Evolutionary conservation across 1,140 invertebrate species (phyloP), one percentile per base, ranked within the genome.

Genomic region (Diprion similis): DNA sequence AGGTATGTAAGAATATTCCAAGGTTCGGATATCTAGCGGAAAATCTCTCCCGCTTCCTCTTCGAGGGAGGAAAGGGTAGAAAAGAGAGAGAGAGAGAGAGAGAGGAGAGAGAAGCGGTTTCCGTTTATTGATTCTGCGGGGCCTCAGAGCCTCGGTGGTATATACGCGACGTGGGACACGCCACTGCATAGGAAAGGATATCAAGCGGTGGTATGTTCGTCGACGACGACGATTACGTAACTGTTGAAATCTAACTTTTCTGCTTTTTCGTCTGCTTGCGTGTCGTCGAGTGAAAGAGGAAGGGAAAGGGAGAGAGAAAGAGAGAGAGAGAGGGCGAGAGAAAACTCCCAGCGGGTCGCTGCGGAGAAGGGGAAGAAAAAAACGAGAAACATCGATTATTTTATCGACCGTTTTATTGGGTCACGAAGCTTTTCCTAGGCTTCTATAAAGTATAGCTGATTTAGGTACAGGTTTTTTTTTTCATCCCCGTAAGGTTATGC

Each of bases 41-140:
- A 68, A 68, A 24, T 11, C 45, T 45, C 67, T 65, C 18, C 18
- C 8, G 59, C 59, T 65, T 18, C 59, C 18, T n/a, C 59, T 11
- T 7, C 9, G 18, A 68, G 67, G 3, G 45, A 7, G 18, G 9
- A 7, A n/a, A n/a, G n/a, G n/a, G n/a, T n/a, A n/a, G 17, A 15
- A 18, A 45, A 68, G 45, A 11, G 6, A 19, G 9, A 13, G 18
- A 19, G 11, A 11, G 13, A 68, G 45, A 8, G 13, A 7, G 13
- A 19, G 11, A 11, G 80, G 72, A 74, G 77, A 76, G 79, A 80
- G 76, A 80, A 75, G 73, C 76, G 79, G 80, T 79, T 85, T 87
- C 82, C 84, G 82, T 80, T 85, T 87, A 87, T 87, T 86, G 86
- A 87, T 87, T 87, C 83, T 81, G 71, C 46, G 51, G 17, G 11